phyloP scores from a whole-genome alignment of 1,140 invertebrate species.

The Bombus superbus region DNA sequence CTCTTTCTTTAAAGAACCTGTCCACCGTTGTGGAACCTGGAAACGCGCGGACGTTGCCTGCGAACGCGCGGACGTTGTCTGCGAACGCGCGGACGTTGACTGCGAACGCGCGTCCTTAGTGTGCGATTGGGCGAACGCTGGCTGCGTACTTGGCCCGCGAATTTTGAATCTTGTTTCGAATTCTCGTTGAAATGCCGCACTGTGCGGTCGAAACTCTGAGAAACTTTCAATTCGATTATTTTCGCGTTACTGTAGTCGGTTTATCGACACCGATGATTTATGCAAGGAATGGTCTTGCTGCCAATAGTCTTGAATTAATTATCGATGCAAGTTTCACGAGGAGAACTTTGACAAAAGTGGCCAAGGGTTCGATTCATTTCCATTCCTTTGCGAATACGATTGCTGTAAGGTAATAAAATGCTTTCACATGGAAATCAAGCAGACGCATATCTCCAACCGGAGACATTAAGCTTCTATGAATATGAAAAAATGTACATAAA shows the following conservation, averaged over 20 bases:
- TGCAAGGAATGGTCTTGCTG: too few species aligned
- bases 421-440: neutral
- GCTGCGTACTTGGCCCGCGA: too few species aligned
- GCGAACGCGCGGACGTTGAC: too few species aligned
- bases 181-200: too few species aligned
- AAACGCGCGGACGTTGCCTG: too few species aligned
- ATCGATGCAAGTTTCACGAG: neutral
- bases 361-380: neutral
- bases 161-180: too few species aligned
- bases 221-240: conserved; percentile 14
- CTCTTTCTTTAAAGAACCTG: too few species aligned
- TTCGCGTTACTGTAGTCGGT: neutral
- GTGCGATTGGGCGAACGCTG: too few species aligned
- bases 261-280: conserved; percentile 3
- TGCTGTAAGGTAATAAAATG: neutral
- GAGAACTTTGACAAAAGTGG: neutral
- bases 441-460: neutral
- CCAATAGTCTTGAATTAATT: neutral
- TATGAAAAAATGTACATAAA: neutral
- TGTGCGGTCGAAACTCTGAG: neutral
- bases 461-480: neutral
- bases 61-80: too few species aligned
- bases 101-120: too few species aligned
- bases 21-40: too few species aligned
- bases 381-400: neutral